Percentiles rank a stretch among this genome's conserved stretches.
These are phyloP conservation scores for Danio jaintianensis DNA, from an alignment of 2,797 vertebrate genomes.

Conservation along the genomic window DNA sequence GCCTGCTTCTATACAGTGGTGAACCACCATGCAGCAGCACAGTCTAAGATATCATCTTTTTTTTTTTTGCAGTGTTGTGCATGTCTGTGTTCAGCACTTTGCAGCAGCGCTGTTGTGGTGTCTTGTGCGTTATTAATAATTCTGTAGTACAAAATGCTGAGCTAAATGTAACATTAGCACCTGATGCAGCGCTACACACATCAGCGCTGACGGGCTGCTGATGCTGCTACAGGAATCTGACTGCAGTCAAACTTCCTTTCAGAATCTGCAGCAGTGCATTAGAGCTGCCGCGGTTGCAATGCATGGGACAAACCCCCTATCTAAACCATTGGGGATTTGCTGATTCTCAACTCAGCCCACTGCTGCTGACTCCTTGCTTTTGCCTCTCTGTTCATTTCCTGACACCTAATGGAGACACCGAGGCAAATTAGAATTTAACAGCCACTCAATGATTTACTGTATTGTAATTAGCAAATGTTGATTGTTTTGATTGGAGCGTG, in stretches of 20 bases:
- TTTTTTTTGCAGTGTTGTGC: conserved; percentile 8
- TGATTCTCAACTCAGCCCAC: conserved; percentile 18
- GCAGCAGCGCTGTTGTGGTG: conserved; percentile 21
- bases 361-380: conserved; percentile 35
- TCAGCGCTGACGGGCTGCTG: background rate
- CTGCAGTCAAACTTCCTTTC: conserved; percentile 30
- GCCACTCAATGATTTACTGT: conserved; percentile 37
- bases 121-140: conserved; percentile 45
- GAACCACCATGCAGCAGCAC: background rate
- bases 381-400: conserved; percentile 14
- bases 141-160: conserved; percentile 48
- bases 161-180: conserved; percentile 35
- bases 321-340: conserved; percentile 19
- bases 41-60: conserved; percentile 1
- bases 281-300: conserved; percentile 23
- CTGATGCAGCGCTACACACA: conserved; percentile 29
- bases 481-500: conserved; percentile 25
- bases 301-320: conserved; percentile 5
- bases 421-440: conserved; percentile 34
- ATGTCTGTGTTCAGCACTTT: conserved; percentile 28
- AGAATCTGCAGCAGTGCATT: conserved; percentile 29
- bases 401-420: conserved; percentile 35
- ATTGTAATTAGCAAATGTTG: conserved; percentile 28
- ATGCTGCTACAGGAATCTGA: background rate
- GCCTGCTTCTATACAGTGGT: background rate